Evolutionary conservation across 2,113 vertebrate genomes (phyloP).

Genomic region (Rhinopomastus cyanomelas): DNA sequence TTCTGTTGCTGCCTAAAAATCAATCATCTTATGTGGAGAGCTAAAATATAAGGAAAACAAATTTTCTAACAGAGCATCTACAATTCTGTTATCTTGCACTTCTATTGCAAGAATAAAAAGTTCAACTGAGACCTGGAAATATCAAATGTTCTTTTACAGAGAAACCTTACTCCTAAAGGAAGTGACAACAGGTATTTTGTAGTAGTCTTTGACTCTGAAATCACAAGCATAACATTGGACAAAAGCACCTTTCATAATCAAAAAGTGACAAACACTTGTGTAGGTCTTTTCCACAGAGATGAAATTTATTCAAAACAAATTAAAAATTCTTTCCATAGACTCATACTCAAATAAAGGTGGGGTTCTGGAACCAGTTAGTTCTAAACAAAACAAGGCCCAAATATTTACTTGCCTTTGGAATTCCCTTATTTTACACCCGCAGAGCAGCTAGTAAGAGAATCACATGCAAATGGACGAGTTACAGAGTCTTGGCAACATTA

Average conservation of each 20-base stretch:
- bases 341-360: slow-evolving; percentile 37
- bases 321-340: slow-evolving; percentile 39
- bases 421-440: neutral
- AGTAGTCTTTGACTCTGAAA: neutral
- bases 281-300: slow-evolving; percentile 4
- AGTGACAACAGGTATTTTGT: neutral
- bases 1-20: neutral
- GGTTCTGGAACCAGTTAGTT: neutral
- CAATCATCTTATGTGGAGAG: neutral
- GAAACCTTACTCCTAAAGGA: neutral
- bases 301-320: slow-evolving; percentile 25
- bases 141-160: neutral
- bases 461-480: neutral
- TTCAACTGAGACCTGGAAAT: neutral
- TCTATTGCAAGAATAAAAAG: neutral
- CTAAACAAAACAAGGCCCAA: slow-evolving; percentile 13
- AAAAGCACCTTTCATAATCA: neutral
- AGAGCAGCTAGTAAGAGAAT: neutral
- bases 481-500: neutral
- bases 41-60: neutral
- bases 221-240: neutral
- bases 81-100: neutral
- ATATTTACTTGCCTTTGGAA: slow-evolving; percentile 3
- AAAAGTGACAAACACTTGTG: neutral
- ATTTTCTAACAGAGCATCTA: neutral